Evolutionary conservation across 2,113 vertebrate species (phyloP), one percentile per base, ranked within the genome.

Genomic region (Myocastor coypus): DNA sequence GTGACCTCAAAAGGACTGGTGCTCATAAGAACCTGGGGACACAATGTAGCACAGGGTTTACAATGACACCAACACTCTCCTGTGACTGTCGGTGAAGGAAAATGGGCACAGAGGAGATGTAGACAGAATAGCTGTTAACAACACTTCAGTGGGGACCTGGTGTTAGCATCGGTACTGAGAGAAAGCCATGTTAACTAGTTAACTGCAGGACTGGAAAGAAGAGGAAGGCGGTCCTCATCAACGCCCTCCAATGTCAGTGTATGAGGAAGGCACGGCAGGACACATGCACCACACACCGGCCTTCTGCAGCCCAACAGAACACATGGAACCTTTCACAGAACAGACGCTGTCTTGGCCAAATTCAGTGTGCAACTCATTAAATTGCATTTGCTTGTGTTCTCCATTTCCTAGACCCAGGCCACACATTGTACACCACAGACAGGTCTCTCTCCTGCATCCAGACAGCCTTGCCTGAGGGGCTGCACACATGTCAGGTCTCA

Each of bases 1-100:
- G 97, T 96, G 94, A 98, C 97, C 96, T 95, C 59, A 92, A 90
- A 14, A 71, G 89, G 82, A 69, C 61, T 97, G 93, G 97, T 86
- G 91, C 55, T 1, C 6, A 96, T 96, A 50, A 3, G 92, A 83
- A 92, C 9, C 83, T 13, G 1, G 50, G 77, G n/a, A 52, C 32
- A 84, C 57, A 73, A 14, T 69, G 17, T 86, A 78, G 75, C 17
- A 32, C 24, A 52, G 19, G 16, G 30, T 37, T 85, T 8, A 85
- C 0, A 24, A 24, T 75, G 86, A 59, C 78, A 91, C 50, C 57
- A 24, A 37, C 34, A 22, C 55, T 75, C 37, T 69, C 78, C 30
- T 59, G 0, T 3, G 16, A 69, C 34, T n/a, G 17, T 69, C 34
- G n/a, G 34, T n/a, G 68, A 69, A n/a, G 34, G 68, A n/a, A 19